Evolutionary conservation across 2,888 invertebrate species (phyloP).

Genomic region (Psylliodes chrysocephalus): DNA sequence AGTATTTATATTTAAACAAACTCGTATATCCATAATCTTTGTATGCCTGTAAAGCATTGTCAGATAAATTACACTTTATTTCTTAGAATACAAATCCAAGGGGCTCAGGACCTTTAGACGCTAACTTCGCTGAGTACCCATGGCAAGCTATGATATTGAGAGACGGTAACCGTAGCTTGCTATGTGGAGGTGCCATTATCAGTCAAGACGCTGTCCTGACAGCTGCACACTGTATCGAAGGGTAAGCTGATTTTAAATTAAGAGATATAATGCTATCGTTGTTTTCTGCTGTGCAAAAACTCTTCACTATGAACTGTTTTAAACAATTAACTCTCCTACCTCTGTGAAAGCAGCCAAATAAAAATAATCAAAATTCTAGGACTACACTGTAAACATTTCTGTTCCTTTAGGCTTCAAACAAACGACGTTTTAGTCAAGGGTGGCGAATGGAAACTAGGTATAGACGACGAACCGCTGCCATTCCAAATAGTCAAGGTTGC

Average conservation of each 20-base stretch:
- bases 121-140: conserved; percentile 83
- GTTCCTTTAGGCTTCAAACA: conserved; percentile 68
- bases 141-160: conserved; percentile 88
- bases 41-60: too few species aligned
- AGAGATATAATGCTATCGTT: neutral
- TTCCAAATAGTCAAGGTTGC: conserved; percentile 81
- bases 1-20: too few species aligned
- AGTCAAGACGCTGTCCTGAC: conserved; percentile 79
- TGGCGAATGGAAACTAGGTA: conserved; percentile 86
- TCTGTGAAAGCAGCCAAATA: too few species aligned
- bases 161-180: conserved; percentile 75
- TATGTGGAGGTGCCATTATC: conserved; percentile 85
- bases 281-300: too few species aligned
- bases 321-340: too few species aligned
- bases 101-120: conserved; percentile 68
- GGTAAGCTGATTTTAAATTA: conserved; percentile 66
- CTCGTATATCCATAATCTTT: too few species aligned
- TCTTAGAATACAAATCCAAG: conserved; percentile 66
- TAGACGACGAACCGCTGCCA: conserved; percentile 81
- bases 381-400: too few species aligned
- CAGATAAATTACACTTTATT: neutral
- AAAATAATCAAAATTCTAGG: too few species aligned
- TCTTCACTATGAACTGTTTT: too few species aligned
- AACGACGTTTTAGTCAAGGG: conserved; percentile 79
- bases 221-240: conserved; percentile 82